Base-by-base conservation (phyloP, 1,140 invertebrate species). In the Nomia melanderi region DNA sequence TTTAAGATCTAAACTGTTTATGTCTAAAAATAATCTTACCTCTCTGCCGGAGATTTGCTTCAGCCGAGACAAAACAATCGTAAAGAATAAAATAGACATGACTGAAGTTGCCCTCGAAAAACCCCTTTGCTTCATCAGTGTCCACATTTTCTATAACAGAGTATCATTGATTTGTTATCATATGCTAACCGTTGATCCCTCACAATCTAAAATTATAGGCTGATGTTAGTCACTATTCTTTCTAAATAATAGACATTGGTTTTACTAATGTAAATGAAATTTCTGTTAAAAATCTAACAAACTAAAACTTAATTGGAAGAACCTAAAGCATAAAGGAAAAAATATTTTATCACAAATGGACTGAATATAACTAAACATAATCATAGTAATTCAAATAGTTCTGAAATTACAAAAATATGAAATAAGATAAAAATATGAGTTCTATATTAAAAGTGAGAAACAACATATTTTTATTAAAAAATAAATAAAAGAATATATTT, bases 21-120 rank as follows among this genome's bases (percentile, higher is more conserved):
- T n/a, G n/a, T 59, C 1, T 14, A 6, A 2, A 36, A 57, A 33
- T 54, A 29, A 14, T 56, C 91, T 92, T 94, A 98, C 98, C 97
- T 95, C 96, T 95, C 93, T 98, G 97, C 79, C 96, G 95, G 29
- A 98, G 92, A 92, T 98, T 98, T 59, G 95, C 94, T 93, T 99
- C 98, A 50, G 97, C 96, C 88, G 95, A 94, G 50, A 98, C 96
- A 91, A 99, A 99, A 89, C 96, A 97, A 91, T 99, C 98, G 92
- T 98, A 98, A 60, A 99, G 95, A 85, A 99, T 97, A 89, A 97
- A 98, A 91, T 98, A 99, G 36, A 99, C 96, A 94, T 98, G 97
- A 88, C 97, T 98, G 90, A 98, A 98, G 92, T 99, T 98, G 44
- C 95, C 95, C 92, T 98, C 97, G 91, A 99, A 98, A 87, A 99